Percentiles rank a stretch among this genome's conserved stretches.
Conservation (phyloP, 2,113 vertebrate species). For the Channa maculata region DNA sequence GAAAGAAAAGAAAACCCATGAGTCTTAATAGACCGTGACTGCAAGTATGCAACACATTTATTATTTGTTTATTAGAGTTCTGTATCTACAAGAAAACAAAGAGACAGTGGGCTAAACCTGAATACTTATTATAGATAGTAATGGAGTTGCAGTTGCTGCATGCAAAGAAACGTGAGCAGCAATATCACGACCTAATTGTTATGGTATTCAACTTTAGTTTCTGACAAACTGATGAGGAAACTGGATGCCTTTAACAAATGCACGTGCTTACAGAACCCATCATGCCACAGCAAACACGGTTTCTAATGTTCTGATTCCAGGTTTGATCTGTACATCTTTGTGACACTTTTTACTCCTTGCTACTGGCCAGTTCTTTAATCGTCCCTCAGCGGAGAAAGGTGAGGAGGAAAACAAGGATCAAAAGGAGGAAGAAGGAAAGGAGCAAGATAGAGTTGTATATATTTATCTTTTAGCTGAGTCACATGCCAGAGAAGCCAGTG, state of each 20-base stretch:
- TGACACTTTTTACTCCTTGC: conserved; percentile 2
- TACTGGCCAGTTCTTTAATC: conserved; percentile 23
- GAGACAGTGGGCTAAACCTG: not conserved
- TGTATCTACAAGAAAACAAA: not conserved
- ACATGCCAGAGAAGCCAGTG: conserved; percentile 39
- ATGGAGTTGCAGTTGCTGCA: not conserved
- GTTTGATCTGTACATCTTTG: conserved; percentile 15
- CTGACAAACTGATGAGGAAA: too few species aligned
- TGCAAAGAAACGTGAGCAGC: not conserved
- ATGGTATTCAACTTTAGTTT: too few species aligned
- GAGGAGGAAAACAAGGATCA: conserved; percentile 27
- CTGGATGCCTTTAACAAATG: too few species aligned
- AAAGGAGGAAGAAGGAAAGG: conserved; percentile 33
- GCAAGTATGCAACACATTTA: too few species aligned
- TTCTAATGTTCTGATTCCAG: not conserved
- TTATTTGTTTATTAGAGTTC: too few species aligned
- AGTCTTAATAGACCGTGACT: too few species aligned
- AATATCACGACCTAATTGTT: too few species aligned
- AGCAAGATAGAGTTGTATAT: conserved; percentile 37
- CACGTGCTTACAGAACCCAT: too few species aligned
- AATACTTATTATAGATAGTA: not conserved
- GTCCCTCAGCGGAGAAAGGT: conserved; percentile 13
- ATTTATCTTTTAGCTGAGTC: conserved; percentile 57
- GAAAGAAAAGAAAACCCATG: too few species aligned
- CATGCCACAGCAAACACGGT: not conserved